Base-by-base conservation (phyloP, 1,140 invertebrate genomes). In the Drosophila kepulauana region DNA sequence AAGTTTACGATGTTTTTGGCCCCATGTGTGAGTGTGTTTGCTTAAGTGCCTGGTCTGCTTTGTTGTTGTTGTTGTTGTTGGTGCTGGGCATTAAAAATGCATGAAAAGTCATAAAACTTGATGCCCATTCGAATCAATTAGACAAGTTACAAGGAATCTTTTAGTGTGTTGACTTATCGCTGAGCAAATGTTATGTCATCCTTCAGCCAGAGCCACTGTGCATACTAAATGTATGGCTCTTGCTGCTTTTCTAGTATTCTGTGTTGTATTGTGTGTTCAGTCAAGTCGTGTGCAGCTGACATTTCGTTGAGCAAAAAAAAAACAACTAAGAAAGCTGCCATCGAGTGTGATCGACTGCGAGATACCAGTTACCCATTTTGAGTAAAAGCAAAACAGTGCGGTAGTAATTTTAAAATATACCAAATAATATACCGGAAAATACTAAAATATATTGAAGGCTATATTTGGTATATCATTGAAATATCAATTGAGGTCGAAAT, bases 101-200 rank as follows among this genome's bases (percentile, higher is more conserved):
- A 82, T 82, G 58, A 69, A 52, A 68, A 35, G 49, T 76, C 72
- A 63, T 66, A 77, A 43, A 73, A 48, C 48, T 52, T 52, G 71
- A 68, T 61, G 57, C 16, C 45, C 43, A 68, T 73, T 66, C 46
- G 38, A 62, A 79, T 62, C 71, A 79, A 76, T 84, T 82, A 70
- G 59, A 59, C 64, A 52, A 52, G 33, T 43, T 67, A 68, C 49
- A 71, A 45, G 7, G 52, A 48, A 52, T 51, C 61, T 52, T 46
- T 61, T 63, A 49, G 41, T 69, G 41, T 69, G 66, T 70, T 70
- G 54, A 59, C 46, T 45, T 46, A 65, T 66, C 48, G 28, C 59
- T 35, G 49, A 74, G 48, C 67, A 86, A 86, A 86, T 87, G 79
- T 87, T 87, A 79, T 72, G 71, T 71, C 72, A 74, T 79, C 72